Evolutionary conservation across 2,113 vertebrate species (phyloP), one percentile per base, ranked within the genome.

Genomic region (Polypterus bichir): DNA sequence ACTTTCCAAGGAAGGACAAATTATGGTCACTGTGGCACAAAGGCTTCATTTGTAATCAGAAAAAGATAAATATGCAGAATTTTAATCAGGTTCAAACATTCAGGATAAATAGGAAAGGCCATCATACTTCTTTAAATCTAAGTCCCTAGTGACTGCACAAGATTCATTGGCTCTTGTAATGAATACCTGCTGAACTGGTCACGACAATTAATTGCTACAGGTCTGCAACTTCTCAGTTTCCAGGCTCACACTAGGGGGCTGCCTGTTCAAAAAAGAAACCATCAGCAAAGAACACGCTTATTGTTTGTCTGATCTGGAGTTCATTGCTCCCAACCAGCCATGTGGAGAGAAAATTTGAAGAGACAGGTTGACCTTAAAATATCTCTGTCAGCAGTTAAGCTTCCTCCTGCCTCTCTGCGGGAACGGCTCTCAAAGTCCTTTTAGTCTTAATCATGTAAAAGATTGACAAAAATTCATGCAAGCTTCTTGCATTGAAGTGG

Each of bases 1-100:
- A 48, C 46, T 2, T 54, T 49, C 27, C 56, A 57, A 49, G 66
- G 70, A 72, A 72, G 67, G 72, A 63, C 67, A 68, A 65, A 57
- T 58, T 48, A 56, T 61, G 60, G 64, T 53, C 64, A 66, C 65
- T 57, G 5, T 48, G 54, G 53, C 9, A 46, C 10, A 55, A 65
- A 61, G 57, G 27, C 54, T 66, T 62, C 46, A 66, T 59, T 59
- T 49, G 59, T 54, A 54, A 66, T 46, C 3, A 48, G 48, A 62
- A 65, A 27, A 27, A 56, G 7, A 44, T 5, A 6, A 57, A 57
- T n/a, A 62, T 58, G 48, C 48, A 9, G 10, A 27, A 44, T 49
- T 46, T 54, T 46, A 61, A 62, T 46, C 9, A 11, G 48, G 49
- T 4, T 45, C 53, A 62, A 57, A 58, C 58, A 59, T 63, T 46